Percentiles rank a stretch among this genome's conserved stretches.
Evolutionary conservation across 2,888 invertebrate genomes (phyloP).

Genomic region (Phyto melanocephala): DNA sequence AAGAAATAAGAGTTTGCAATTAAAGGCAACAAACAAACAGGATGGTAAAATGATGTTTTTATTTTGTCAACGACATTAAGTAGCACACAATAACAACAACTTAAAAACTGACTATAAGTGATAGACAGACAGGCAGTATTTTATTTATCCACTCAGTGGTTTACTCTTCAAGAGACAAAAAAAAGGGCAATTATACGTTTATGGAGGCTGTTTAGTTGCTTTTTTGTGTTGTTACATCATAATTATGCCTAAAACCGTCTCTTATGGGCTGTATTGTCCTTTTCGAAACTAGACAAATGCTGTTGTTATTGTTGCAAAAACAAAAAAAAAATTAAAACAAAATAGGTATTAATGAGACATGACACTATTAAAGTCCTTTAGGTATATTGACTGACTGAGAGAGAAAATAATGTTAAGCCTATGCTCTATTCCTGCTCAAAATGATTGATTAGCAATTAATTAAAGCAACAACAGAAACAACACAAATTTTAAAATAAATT

Average conservation of each 20-base stretch:
- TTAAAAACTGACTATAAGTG: not conserved
- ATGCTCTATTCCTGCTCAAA: conserved; percentile 25
- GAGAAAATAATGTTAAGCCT: conserved; percentile 28
- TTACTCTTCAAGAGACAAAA: conserved; percentile 28
- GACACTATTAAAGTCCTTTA: conserved; percentile 53
- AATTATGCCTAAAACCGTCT: conserved; percentile 51
- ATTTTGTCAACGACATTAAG: conserved; percentile 61
- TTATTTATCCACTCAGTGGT: conserved; percentile 25
- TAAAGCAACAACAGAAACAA: conserved; percentile 72
- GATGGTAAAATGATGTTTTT: conserved; percentile 60
- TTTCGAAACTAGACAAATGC: conserved; percentile 28
- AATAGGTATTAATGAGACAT: conserved; percentile 63
- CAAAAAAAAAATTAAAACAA: conserved; percentile 21
- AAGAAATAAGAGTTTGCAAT: conserved; percentile 19
- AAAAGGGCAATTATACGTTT: conserved; percentile 38
- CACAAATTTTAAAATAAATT: conserved; percentile 14
- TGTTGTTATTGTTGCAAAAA: not conserved
- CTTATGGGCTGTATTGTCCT: conserved; percentile 24
- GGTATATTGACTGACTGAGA: not conserved
- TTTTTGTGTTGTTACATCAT: conserved; percentile 18
- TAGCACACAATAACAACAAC: conserved; percentile 42
- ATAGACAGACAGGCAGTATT: not conserved
- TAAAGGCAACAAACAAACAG: conserved; percentile 45
- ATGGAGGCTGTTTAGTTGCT: not conserved
- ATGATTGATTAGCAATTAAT: conserved; percentile 78